Conservation (phyloP, 2,888 invertebrate genomes). For the Eupithecia exiguata region DNA sequence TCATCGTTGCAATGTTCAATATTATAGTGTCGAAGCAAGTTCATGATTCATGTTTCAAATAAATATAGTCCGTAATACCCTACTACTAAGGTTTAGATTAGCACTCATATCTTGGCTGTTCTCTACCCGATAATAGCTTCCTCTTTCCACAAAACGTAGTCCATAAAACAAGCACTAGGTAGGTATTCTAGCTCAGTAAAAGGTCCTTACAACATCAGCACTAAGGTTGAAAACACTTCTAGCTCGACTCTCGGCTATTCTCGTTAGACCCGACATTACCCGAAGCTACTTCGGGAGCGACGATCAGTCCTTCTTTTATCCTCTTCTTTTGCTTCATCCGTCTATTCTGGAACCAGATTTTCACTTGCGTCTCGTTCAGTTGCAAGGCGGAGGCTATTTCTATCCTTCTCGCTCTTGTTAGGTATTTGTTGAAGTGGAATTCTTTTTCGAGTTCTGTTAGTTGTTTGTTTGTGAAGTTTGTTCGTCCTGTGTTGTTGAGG, state of each 20-base stretch:
- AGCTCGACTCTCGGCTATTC: slow-evolving; percentile 89
- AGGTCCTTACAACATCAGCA: slow-evolving; percentile 17
- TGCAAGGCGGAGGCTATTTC: slow-evolving; percentile 98
- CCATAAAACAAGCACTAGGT: slow-evolving; percentile 1
- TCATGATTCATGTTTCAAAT: neutral
- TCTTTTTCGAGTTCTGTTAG: slow-evolving; percentile 99
- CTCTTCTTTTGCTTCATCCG: slow-evolving; percentile 99
- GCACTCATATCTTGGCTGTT: slow-evolving; percentile 48
- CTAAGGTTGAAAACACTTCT: slow-evolving; percentile 50
- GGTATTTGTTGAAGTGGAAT: slow-evolving; percentile 99
- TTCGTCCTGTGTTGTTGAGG: slow-evolving; percentile 94
- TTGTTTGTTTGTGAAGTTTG: slow-evolving; percentile 99
- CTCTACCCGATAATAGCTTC: neutral
- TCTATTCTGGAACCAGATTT: slow-evolving; percentile 99
- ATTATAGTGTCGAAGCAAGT: slow-evolving; percentile 8
- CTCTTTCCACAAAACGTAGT: neutral
- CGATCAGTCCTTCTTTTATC: slow-evolving; percentile 95
- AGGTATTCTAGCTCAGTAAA: neutral
- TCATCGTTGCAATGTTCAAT: slow-evolving; percentile 20
- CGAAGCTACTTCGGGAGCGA: slow-evolving; percentile 80
- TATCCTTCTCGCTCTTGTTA: slow-evolving; percentile 97
- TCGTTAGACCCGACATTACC: slow-evolving; percentile 85
- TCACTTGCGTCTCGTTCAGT: slow-evolving; percentile 98
- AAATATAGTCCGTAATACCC: slow-evolving; percentile 40
- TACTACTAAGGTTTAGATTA: slow-evolving; percentile 29